phyloP scores from a whole-genome alignment of 2,797 vertebrate species.

The Sebastes paucispinis region DNA sequence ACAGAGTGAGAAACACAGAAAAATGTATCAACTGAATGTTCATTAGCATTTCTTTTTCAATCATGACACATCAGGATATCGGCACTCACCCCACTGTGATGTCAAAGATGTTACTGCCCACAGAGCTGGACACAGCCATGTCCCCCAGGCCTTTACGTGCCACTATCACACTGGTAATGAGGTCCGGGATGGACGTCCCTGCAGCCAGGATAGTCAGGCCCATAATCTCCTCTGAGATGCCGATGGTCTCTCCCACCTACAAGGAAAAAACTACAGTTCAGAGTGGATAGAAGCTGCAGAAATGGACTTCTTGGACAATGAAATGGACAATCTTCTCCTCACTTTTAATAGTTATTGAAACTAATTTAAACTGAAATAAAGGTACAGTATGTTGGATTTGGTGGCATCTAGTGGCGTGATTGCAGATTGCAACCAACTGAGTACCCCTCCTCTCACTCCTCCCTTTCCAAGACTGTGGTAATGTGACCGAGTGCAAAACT shows the following conservation, averaged over 20 bases:
- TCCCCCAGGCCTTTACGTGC: slow-evolving; percentile 95
- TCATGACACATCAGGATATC: background rate
- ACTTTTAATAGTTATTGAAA: background rate
- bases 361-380: no score
- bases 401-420: no score
- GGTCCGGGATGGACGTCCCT: slow-evolving; percentile 96
- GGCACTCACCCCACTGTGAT: slow-evolving; percentile 96
- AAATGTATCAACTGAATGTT: background rate
- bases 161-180: slow-evolving; percentile 98
- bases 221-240: slow-evolving; percentile 98
- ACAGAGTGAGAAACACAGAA: background rate
- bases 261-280: background rate
- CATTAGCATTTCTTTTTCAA: background rate
- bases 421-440: no score
- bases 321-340: background rate
- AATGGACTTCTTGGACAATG: background rate
- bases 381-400: no score
- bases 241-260: slow-evolving; percentile 96
- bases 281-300: background rate
- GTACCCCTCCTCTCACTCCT: no score
- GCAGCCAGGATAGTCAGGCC: slow-evolving; percentile 95
- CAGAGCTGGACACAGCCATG: slow-evolving; percentile 98
- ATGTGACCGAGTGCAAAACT: no score
- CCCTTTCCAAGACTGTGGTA: no score
- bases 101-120: slow-evolving; percentile 98